Conservation (phyloP, 2,113 vertebrate species). For the Bubo blakistoni region DNA sequence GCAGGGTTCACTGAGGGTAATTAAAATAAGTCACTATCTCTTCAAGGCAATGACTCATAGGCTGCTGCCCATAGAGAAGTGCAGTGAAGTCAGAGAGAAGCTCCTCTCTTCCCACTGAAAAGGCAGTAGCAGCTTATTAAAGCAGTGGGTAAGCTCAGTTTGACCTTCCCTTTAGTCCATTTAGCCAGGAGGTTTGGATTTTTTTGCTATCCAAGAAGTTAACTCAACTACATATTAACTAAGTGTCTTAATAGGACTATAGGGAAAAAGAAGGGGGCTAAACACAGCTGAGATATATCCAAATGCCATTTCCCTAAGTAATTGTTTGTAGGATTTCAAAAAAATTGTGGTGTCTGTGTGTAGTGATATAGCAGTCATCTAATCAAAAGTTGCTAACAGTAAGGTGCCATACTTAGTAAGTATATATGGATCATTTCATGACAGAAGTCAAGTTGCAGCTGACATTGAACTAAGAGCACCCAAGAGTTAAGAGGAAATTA, state of each 20-base stretch:
- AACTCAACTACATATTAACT: not conserved
- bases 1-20: conserved; percentile 60
- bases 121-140: not conserved
- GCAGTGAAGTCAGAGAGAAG: conserved; percentile 25
- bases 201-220: not conserved
- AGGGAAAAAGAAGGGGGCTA: not conserved
- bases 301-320: not conserved
- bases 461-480: not conserved
- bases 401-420: not conserved
- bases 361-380: not conserved
- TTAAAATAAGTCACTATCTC: conserved; percentile 63
- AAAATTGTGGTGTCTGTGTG: accelerated
- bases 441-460: not conserved
- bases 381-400: not conserved
- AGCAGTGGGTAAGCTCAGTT: not conserved
- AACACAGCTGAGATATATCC: not conserved
- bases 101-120: not conserved
- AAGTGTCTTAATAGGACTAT: not conserved
- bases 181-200: not conserved
- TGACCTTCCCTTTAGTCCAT: not conserved
- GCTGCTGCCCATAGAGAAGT: not conserved
- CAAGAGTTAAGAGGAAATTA: not conserved
- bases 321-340: not conserved
- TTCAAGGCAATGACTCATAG: conserved; percentile 60
- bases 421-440: not conserved